Conservation (phyloP, 2,113 vertebrate species). For the Mionectes macconnelli region DNA sequence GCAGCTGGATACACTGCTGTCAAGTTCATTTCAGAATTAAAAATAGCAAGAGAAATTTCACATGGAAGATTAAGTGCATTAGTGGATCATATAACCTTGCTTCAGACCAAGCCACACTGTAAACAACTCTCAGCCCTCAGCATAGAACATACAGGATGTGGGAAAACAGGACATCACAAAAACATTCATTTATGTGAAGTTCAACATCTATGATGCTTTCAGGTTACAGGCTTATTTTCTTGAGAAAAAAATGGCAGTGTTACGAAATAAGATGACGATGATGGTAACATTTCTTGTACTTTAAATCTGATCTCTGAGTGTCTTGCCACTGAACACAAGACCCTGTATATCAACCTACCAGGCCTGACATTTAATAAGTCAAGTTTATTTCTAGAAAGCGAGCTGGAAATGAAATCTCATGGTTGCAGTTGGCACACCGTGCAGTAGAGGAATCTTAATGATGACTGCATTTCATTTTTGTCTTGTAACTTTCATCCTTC, state of each 20-base stretch:
- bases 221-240: background rate
- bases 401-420: conserved; percentile 19
- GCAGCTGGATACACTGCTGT: background rate
- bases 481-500: background rate
- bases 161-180: background rate
- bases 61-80: background rate
- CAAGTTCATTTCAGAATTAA: conserved; percentile 21
- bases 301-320: background rate
- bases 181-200: background rate
- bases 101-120: background rate
- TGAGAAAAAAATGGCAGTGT: background rate
- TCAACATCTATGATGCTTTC: background rate
- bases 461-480: conserved; percentile 24
- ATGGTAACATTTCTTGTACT: background rate
- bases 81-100: conserved; percentile 32
- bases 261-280: background rate
- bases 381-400: conserved; percentile 55
- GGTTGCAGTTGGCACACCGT: background rate
- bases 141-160: background rate
- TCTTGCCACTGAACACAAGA: background rate
- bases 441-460: background rate
- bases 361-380: conserved; percentile 29
- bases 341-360: background rate
- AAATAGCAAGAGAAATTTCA: conserved; percentile 48
- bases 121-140: background rate